Conservation (phyloP, 92 coral and sea anemone genomes). For the Isaurus tuberculatus region DNA sequence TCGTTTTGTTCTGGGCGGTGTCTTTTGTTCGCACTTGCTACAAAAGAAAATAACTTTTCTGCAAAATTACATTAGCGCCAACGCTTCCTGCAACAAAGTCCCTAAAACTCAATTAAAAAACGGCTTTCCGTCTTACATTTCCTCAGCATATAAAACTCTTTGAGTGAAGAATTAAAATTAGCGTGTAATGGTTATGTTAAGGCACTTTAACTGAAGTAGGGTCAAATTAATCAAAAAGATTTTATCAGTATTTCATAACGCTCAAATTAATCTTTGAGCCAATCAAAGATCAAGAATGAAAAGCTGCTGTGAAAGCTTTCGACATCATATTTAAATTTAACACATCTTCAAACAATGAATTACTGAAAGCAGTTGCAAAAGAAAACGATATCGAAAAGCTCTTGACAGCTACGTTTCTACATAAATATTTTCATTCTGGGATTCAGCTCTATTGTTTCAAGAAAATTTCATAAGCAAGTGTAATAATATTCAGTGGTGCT, state of each 20-base stretch:
- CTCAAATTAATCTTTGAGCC: background rate
- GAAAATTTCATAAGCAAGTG: background rate
- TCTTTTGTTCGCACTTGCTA: constrained; percentile 19
- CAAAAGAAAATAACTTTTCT: background rate
- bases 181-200: background rate
- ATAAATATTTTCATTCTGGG: background rate
- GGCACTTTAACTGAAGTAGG: background rate
- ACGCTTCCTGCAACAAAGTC: background rate
- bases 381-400: background rate
- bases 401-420: background rate
- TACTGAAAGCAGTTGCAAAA: background rate
- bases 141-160: background rate
- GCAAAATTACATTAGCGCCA: background rate
- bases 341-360: constrained; percentile 10
- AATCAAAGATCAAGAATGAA: constrained; percentile 13
- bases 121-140: background rate
- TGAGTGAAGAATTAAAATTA: background rate
- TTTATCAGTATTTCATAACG: constrained; percentile 3
- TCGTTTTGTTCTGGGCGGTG: constrained; percentile 11
- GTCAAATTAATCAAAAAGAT: constrained; percentile 5
- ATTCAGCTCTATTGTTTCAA: background rate
- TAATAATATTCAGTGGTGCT: background rate
- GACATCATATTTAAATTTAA: constrained; percentile 24
- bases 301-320: constrained; percentile 7
- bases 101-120: background rate